These are phyloP conservation scores for Kryptolebias ocellatus DNA, from an alignment of 2,797 vertebrate species.

Conservation along the genomic window DNA sequence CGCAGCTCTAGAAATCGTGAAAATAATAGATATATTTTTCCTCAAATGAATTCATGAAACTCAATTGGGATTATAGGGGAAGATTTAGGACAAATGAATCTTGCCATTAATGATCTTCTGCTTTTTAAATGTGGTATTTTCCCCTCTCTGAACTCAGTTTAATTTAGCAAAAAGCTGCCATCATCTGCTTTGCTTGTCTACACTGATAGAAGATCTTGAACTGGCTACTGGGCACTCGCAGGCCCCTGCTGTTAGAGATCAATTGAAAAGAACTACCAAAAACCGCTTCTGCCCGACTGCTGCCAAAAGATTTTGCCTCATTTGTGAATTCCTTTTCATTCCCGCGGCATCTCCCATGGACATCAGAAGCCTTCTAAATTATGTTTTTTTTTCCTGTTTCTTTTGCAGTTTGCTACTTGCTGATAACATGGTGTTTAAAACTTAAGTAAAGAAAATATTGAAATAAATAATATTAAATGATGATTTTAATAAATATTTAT, in stretches of 20 bases:
- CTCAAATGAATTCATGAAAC: conserved; percentile 25
- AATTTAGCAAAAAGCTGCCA: conserved; percentile 53
- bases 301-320: conserved; percentile 38
- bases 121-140: conserved; percentile 26
- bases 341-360: conserved; percentile 17
- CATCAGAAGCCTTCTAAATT: conserved; percentile 2
- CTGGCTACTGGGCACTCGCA: conserved; percentile 44
- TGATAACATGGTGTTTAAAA: neutral
- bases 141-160: conserved; percentile 39
- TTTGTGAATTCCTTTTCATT: conserved; percentile 47
- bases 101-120: conserved; percentile 47
- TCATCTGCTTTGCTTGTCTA: conserved; percentile 43
- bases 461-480: neutral
- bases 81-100: conserved; percentile 26
- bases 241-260: conserved; percentile 63
- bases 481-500: neutral
- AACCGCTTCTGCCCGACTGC: conserved; percentile 45
- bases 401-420: neutral
- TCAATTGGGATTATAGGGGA: conserved; percentile 28
- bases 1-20: conserved; percentile 1
- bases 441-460: neutral
- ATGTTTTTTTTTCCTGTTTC: neutral
- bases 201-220: conserved; percentile 50
- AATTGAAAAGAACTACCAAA: conserved; percentile 57
- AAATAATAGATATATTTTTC: conserved; percentile 2